These are phyloP conservation scores for Palythoa heliodiscus DNA, from an alignment of 92 coral and sea anemone species.

Conservation along the genomic window DNA sequence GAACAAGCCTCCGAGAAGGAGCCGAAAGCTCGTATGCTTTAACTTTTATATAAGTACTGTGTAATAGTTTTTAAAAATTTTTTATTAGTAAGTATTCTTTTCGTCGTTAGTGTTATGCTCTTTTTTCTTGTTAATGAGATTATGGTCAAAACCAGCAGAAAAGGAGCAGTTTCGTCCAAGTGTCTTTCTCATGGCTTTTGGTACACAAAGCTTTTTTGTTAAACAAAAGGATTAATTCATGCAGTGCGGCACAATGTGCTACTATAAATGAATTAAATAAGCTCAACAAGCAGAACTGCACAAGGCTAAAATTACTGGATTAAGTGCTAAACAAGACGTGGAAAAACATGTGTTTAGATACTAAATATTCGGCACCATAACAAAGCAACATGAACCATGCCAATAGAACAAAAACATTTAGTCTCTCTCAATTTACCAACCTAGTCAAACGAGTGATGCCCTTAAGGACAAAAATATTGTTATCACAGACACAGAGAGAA, in stretches of 20 bases:
- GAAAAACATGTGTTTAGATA: neutral
- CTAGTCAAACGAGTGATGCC: neutral
- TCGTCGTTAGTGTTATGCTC: neutral
- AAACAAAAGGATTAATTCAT: neutral
- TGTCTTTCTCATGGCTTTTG: neutral
- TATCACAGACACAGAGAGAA: neutral
- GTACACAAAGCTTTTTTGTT: neutral
- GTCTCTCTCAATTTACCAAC: neutral
- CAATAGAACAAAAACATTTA: neutral
- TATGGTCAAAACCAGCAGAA: neutral
- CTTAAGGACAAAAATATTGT: neutral
- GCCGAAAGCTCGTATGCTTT: too few relatives aligned
- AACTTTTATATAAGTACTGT: too few relatives aligned
- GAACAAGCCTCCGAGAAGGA: too few relatives aligned
- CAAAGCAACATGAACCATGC: neutral
- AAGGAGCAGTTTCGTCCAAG: constrained; percentile 4
- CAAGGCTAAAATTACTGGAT: neutral
- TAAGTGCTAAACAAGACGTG: neutral
- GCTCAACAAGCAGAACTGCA: neutral
- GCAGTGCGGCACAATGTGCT: neutral
- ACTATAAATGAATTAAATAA: neutral
- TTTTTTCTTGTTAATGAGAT: neutral
- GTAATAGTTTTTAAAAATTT: too few relatives aligned
- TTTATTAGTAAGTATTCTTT: neutral
- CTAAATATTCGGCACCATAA: neutral